Percentiles rank a stretch among this genome's conserved stretches.
phyloP scores from a whole-genome alignment of 2,113 vertebrate species.

The Zootoca vivipara region DNA sequence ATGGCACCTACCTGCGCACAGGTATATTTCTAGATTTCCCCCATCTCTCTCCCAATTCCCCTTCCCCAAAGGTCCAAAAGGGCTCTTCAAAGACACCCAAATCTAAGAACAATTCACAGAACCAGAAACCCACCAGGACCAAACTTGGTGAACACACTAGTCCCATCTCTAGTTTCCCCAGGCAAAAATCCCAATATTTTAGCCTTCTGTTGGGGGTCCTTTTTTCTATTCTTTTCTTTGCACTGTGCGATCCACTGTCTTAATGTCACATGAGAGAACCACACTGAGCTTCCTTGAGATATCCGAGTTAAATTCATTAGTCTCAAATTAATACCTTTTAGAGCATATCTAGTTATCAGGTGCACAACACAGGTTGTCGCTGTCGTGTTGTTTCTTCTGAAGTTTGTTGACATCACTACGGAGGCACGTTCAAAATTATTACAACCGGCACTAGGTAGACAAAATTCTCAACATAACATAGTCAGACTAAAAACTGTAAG shows the following conservation, averaged over 20 bases:
- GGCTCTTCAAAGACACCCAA: neutral
- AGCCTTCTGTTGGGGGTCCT: neutral
- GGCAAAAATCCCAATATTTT: neutral
- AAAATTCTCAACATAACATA: no score
- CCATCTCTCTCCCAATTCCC: neutral
- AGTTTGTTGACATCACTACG: neutral
- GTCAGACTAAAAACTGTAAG: no score
- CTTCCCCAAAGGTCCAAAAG: neutral
- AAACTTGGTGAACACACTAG: neutral
- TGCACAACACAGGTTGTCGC: neutral
- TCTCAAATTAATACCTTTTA: neutral
- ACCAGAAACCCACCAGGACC: neutral
- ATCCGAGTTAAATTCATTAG: slow-evolving; percentile 2
- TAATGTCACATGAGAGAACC: neutral
- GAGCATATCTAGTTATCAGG: slow-evolving; percentile 19
- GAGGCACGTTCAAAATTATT: neutral
- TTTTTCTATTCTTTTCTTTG: neutral
- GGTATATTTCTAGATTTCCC: neutral
- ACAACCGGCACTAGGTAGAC: no score
- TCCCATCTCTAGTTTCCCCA: neutral
- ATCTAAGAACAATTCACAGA: neutral
- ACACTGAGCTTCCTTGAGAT: neutral
- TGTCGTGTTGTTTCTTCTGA: neutral
- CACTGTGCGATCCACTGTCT: neutral
- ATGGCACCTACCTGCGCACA: neutral